These are phyloP conservation scores for Odocoileus virginianus DNA, from an alignment of 2,113 vertebrate genomes.

Conservation along the genomic window DNA sequence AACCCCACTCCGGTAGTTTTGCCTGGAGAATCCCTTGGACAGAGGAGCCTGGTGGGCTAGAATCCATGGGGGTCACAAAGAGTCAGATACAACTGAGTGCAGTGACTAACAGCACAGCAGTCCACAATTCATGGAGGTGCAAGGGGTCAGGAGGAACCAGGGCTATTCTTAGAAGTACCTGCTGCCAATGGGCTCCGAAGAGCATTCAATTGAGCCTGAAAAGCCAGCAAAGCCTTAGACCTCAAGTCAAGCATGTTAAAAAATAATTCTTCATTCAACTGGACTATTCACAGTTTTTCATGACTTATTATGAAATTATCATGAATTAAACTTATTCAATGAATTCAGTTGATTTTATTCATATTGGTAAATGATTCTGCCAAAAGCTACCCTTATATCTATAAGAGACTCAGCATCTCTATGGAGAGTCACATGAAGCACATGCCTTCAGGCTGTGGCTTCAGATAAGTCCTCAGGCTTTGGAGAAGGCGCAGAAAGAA, in stretches of 20 bases:
- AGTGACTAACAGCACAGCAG: neutral
- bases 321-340: neutral
- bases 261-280: neutral
- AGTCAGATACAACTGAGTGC: neutral
- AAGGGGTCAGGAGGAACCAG: neutral
- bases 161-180: neutral
- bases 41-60: neutral
- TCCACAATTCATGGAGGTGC: neutral
- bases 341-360: neutral
- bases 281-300: neutral
- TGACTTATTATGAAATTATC: neutral
- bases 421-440: neutral
- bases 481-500: neutral
- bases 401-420: neutral
- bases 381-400: neutral
- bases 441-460: neutral
- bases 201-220: neutral
- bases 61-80: neutral
- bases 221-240: neutral
- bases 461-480: neutral
- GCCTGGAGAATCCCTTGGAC: neutral
- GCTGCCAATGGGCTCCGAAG: neutral
- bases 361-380: neutral
- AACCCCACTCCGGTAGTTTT: neutral
- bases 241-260: neutral